phyloP scores from a whole-genome alignment of 2,888 invertebrate species.

The Diachrysia chrysitis region DNA sequence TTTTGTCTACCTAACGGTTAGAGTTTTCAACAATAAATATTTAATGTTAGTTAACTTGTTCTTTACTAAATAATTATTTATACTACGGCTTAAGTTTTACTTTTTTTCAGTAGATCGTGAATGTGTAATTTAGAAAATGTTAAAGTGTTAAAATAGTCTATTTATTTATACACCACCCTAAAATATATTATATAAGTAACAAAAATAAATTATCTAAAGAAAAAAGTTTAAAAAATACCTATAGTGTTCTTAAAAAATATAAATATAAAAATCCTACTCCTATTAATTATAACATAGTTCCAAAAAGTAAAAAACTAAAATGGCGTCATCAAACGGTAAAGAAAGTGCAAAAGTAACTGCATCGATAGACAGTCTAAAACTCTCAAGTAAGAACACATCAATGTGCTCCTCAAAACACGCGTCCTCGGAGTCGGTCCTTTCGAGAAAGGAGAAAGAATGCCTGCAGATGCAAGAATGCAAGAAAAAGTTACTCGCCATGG shows the following conservation, averaged over 20 bases:
- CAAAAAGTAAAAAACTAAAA: slow-evolving; percentile 58
- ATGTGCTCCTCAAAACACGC: slow-evolving; percentile 83
- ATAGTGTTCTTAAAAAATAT: not conserved
- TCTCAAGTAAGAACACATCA: slow-evolving; percentile 84
- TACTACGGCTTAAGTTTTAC: not conserved
- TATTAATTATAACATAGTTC: slow-evolving; percentile 7
- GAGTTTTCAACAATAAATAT: not conserved
- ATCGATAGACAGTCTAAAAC: slow-evolving; percentile 84
- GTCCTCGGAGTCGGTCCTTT: slow-evolving; percentile 85
- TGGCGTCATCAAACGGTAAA: slow-evolving; percentile 84
- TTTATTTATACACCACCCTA: not conserved
- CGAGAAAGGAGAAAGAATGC: slow-evolving; percentile 84
- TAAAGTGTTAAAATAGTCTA: not conserved
- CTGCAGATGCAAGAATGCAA: slow-evolving; percentile 87
- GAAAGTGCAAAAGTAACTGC: slow-evolving; percentile 83
- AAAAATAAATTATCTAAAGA: not conserved
- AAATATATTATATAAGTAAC: not conserved
- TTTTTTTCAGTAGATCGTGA: slow-evolving; percentile 2
- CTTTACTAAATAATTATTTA: not conserved
- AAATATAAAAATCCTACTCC: not conserved
- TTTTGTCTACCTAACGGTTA: slow-evolving; percentile 3
- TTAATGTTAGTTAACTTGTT: not conserved
- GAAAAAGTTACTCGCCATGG: slow-evolving; percentile 84
- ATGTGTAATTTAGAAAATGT: not conserved
- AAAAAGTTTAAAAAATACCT: not conserved